Evolutionary conservation across 2,113 vertebrate species (phyloP).

Genomic region (Canis aureus): DNA sequence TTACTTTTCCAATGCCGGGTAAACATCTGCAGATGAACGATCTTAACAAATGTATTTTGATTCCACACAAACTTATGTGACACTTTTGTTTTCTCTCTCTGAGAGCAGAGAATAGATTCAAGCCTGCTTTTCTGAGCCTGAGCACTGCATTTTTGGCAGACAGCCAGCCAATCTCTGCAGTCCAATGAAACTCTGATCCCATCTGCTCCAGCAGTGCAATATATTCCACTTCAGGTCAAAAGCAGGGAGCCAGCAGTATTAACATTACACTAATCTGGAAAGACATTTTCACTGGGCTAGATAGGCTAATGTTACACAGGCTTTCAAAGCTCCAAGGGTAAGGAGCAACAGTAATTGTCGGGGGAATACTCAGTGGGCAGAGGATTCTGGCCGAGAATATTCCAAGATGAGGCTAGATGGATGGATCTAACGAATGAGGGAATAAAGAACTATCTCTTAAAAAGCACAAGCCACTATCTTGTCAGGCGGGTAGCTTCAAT

Average conservation of each 20-base stretch:
- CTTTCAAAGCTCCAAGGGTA: slow-evolving; percentile 88
- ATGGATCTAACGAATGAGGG: slow-evolving; percentile 69
- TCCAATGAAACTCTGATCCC: slow-evolving; percentile 87
- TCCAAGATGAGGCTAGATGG: slow-evolving; percentile 80
- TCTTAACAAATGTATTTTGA: slow-evolving; percentile 71
- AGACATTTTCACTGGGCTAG: slow-evolving; percentile 90
- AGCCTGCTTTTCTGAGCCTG: slow-evolving; percentile 29
- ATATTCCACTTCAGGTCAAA: slow-evolving; percentile 92
- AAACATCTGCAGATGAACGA: slow-evolving; percentile 73
- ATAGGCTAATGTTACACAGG: slow-evolving; percentile 90
- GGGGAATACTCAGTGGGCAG: slow-evolving; percentile 79
- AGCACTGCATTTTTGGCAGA: slow-evolving; percentile 80
- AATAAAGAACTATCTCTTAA: slow-evolving; percentile 59
- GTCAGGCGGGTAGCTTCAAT: slow-evolving; percentile 57
- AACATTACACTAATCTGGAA: slow-evolving; percentile 92
- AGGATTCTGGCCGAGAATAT: slow-evolving; percentile 69
- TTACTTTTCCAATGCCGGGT: slow-evolving; percentile 52
- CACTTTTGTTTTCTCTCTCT: slow-evolving; percentile 45
- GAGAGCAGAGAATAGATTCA: slow-evolving; percentile 67
- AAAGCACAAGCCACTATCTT: slow-evolving; percentile 47
- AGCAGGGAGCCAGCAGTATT: slow-evolving; percentile 89
- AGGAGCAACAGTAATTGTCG: slow-evolving; percentile 86
- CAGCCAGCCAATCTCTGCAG: slow-evolving; percentile 88
- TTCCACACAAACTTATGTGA: slow-evolving; percentile 59
- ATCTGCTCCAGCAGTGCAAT: slow-evolving; percentile 89